Conservation (phyloP, 1,140 invertebrate genomes). For the Ectropis grisescens region DNA sequence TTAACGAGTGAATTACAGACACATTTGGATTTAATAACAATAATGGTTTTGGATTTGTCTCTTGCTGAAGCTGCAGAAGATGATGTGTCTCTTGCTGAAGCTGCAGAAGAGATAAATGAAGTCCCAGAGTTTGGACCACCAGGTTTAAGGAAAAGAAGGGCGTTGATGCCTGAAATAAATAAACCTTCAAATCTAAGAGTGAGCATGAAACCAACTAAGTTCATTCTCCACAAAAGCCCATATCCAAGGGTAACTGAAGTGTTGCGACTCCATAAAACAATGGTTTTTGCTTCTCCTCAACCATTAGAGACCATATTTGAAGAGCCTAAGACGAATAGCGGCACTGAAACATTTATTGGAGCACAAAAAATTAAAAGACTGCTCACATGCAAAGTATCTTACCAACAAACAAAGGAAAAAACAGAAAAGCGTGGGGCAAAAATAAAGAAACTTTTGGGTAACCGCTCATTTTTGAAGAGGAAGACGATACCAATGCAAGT, state of each 20-base stretch:
- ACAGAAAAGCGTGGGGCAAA: slow-evolving; percentile 58
- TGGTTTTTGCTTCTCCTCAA: slow-evolving; percentile 42
- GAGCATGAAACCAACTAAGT: slow-evolving; percentile 52
- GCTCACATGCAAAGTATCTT: slow-evolving; percentile 56
- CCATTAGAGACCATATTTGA: slow-evolving; percentile 61
- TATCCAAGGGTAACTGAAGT: slow-evolving; percentile 58
- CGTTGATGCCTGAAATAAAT: slow-evolving; percentile 29
- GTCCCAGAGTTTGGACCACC: slow-evolving; percentile 23
- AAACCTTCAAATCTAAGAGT: slow-evolving; percentile 51
- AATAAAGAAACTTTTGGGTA: slow-evolving; percentile 56
- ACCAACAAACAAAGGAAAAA: slow-evolving; percentile 57
- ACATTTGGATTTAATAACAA: too few relatives aligned
- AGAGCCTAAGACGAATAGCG: slow-evolving; percentile 42
- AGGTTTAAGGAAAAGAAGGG: slow-evolving; percentile 52
- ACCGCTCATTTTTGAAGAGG: slow-evolving; percentile 55
- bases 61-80: too few relatives aligned
- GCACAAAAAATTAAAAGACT: slow-evolving; percentile 59
- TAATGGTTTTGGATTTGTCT: too few relatives aligned
- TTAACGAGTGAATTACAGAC: too few relatives aligned
- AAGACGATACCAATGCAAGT: slow-evolving; percentile 63
- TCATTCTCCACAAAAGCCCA: slow-evolving; percentile 36
- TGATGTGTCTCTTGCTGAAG: too few relatives aligned
- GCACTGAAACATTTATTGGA: slow-evolving; percentile 31
- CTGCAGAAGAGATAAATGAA: slow-evolving; percentile 8
- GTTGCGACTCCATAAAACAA: slow-evolving; percentile 55